Base-by-base conservation (phyloP, 2,797 vertebrate genomes). In the Allobates femoralis region DNA sequence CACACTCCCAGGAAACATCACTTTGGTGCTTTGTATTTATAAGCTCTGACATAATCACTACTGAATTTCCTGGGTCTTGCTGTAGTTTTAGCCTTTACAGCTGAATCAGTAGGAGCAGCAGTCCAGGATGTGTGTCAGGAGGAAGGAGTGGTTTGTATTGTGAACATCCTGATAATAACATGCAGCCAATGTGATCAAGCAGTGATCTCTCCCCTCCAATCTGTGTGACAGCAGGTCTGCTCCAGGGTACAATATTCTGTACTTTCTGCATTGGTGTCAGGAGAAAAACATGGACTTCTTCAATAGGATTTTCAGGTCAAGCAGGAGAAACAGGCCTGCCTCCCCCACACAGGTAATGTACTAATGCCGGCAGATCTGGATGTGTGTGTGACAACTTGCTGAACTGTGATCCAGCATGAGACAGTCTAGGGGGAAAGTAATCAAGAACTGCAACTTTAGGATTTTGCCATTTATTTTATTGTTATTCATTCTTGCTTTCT, bases 251-350 rank as follows among this genome's bases (percentile, higher is more conserved):
- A 26, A 2, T 34, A 53, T 37, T 60, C 34, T 14, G n/a, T 28
- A n/a, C 60, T 15, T n/a, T 3, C 77, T 41, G 56, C 14, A n/a
- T 16, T 23, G 37, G 2, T 30, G 77, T 62, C 41, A 26, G 23
- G 28, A 23, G 34, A 5, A 58, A 23, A 78, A 15, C 53, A 83
- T 83, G 81, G 81, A 83, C 8, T 74, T 83, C 67, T 60, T 83
- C 81, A 83, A 5, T 26, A 58, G 21, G 81, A 5, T 73, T 30
- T 21, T 18, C 15, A 73, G 2, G 51, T 73, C 66, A 11, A 26
- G 34, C 64, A 71, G 15, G 15, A 55, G 3, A 37, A 56, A 37
- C 3, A 73, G 41, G 8, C 23, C 67, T 0, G 1, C 23, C 53
- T 71, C 78, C 78, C 50, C 58, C 11, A 10, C n/a, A 46, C 66